Percentiles rank a stretch among this genome's conserved stretches.
Conservation (phyloP, 2,113 vertebrate species). For the Thinocorus orbignyianus region DNA sequence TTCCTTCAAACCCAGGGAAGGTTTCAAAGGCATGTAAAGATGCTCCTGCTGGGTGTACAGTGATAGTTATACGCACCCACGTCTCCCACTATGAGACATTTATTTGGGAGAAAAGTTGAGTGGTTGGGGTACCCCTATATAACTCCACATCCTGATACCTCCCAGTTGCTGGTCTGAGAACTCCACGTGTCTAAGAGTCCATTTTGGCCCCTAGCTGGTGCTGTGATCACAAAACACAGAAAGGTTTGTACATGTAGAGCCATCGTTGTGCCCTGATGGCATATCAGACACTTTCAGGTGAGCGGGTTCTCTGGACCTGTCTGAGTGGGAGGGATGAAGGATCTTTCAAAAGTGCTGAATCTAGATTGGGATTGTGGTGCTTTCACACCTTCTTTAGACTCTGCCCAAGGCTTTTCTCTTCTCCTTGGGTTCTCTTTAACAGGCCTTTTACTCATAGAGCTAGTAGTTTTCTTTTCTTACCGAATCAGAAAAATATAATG, state of each 20-base stretch:
- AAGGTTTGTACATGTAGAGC: background rate
- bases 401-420: background rate
- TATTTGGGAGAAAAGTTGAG: background rate
- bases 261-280: background rate
- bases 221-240: accelerated
- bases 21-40: background rate
- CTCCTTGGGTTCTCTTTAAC: background rate
- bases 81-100: accelerated
- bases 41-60: background rate
- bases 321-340: background rate
- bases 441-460: background rate
- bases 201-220: background rate
- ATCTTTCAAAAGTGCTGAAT: background rate
- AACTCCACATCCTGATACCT: background rate
- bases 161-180: background rate
- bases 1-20: background rate
- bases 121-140: background rate
- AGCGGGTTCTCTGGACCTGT: background rate
- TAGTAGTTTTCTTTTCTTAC: background rate
- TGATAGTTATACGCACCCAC: accelerated
- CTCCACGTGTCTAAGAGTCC: too few relatives aligned
- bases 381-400: background rate
- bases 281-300: background rate
- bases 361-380: background rate
- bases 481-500: background rate